Evolutionary conservation across 2,113 vertebrate genomes (phyloP), one percentile per base, ranked within the genome.

Genomic region (Vireo altiloquus): DNA sequence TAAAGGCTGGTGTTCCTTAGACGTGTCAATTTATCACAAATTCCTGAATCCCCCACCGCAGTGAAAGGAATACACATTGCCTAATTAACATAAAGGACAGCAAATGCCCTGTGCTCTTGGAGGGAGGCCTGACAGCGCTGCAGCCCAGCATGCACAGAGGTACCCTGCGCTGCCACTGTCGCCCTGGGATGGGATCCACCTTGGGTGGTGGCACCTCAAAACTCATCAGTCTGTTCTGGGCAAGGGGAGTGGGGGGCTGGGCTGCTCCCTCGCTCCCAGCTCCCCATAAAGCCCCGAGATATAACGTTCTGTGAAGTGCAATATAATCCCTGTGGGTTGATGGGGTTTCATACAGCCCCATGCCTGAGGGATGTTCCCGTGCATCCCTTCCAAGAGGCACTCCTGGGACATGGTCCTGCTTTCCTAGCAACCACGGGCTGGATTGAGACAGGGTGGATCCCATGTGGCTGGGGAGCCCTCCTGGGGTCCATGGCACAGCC

Each of bases 401-500:
- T 27, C 15, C 13, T 5, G 9, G 60, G 60, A 33, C 42, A 30
- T 0, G 4, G 46, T 63, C 27, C 20, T 35, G 20, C 50, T 81
- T 72, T 69, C 60, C 77, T 31, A 65, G 69, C 57, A 71, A 5
- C 50, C 49, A 6, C 0, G 2, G 50, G 37, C 52, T 78, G 47
- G 28, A 54, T 16, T 37, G 64, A 52, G 42, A n/a, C 0, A 1
- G 53, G 16, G 28, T 54, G 33, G 47, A 70, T 75, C 42, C 30
- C 30, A 33, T 0, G 4, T 56, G 82, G 44, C 61, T 66, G 52
- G 22, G 47, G 18, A 74, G 40, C n/a, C 50, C 21, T 87, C 22
- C 15, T 1, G 2, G 49, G 44, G 31, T 10, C n/a, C 1, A 2
- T 0, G 0, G 52, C 39, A 37, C 11, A 37, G 65, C 30, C 0